Evolutionary conservation across 2,113 vertebrate genomes (phyloP).

Genomic region (Riparia riparia): DNA sequence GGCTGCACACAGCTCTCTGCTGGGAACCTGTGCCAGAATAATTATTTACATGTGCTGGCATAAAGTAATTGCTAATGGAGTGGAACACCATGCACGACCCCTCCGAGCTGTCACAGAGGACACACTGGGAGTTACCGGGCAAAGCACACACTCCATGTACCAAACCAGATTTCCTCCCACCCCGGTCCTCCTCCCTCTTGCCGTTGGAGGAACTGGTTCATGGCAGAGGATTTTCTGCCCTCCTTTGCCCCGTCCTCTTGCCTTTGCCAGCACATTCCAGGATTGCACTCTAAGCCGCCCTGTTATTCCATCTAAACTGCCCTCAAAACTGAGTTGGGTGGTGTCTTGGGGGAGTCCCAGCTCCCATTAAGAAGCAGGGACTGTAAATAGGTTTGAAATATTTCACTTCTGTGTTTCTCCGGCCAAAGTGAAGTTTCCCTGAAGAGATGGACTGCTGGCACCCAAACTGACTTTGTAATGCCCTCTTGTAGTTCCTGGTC

Average conservation of each 20-base stretch:
- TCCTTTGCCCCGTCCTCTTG: background rate
- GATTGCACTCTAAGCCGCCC: background rate
- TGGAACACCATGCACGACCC: background rate
- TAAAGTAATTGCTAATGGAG: constrained; percentile 50
- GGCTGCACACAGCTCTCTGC: background rate
- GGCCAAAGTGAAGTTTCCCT: background rate
- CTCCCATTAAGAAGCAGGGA: background rate
- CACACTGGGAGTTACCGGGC: background rate
- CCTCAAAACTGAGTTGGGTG: background rate
- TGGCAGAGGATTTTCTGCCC: background rate
- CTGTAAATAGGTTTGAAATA: background rate
- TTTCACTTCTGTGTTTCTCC: background rate
- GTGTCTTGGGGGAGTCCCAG: background rate
- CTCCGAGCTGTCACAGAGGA: background rate
- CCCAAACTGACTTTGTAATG: background rate
- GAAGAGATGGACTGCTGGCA: background rate
- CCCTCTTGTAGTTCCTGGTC: background rate
- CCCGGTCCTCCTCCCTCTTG: background rate
- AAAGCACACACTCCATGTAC: background rate
- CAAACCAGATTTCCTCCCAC: background rate
- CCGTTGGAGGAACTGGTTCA: background rate
- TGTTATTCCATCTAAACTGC: background rate
- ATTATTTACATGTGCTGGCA: constrained; percentile 60
- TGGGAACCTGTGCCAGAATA: constrained; percentile 42
- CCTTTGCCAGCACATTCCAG: background rate